Evolutionary conservation across 2,113 vertebrate species (phyloP), one percentile per base, ranked within the genome.

Genomic region (Hypocryptadius cinnamomeus): DNA sequence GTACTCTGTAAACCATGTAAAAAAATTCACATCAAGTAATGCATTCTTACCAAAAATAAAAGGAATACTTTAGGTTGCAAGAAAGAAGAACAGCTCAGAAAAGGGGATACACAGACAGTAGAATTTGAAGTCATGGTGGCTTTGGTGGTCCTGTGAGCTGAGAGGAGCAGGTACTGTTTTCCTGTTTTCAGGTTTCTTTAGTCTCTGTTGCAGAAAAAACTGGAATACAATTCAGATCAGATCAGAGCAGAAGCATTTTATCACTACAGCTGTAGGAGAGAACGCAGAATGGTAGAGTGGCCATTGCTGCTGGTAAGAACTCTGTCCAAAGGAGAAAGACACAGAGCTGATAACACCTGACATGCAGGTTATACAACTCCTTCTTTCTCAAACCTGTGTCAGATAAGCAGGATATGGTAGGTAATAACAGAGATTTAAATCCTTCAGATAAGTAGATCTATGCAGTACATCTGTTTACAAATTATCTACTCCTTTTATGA

Each of bases 291-390:
- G 8, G 19, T 28, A 44, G 28, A 40, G 12, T 51, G 14, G 56
- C 31, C 2, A 2, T 37, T 20, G 12, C 33, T 80, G 35, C 30
- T 42, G 40, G 19, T 8, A 28, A 0, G 3, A 86, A 9, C 11
- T 54, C 48, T 71, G 51, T 35, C 35, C 44, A 25, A 57, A 59
- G 13, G 31, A 12, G 13, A 9, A 20, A 45, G 9, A 47, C 42
- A 39, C 18, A 25, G 61, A 31, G 31, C 24, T 63, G 9, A 13
- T 76, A n/a, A 17, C 4, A 39, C 5, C 56, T 35, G 53, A 18
- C 11, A 31, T 4, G 25, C 10, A 16, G 12, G 21, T 70, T 61
- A 40, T 40, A 51, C 30, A 57, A 31, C 45, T 10, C 23, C 30
- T 70, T 69, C 65, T 65, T 90, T 54, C 40, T 31, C 42, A 71